phyloP scores from a whole-genome alignment of 2,888 invertebrate genomes.

The Agrotis exclamationis region DNA sequence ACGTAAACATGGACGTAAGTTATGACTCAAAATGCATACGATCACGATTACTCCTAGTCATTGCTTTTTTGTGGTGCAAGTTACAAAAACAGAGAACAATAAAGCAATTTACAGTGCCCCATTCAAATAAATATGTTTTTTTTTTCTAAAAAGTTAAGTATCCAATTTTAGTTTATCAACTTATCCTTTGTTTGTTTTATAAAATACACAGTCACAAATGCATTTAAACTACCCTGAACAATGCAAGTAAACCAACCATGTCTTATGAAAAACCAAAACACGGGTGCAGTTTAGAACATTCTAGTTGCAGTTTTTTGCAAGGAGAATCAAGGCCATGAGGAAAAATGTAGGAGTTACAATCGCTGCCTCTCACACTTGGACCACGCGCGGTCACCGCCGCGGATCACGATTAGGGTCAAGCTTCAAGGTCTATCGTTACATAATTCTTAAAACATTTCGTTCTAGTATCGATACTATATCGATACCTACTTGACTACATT shows the following conservation, averaged over 20 bases:
- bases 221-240: neutral
- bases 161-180: neutral
- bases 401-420: slow-evolving; percentile 89
- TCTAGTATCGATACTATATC: slow-evolving; percentile 78
- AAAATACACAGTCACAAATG: neutral
- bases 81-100: slow-evolving; percentile 19
- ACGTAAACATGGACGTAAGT: slow-evolving; percentile 73
- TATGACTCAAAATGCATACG: slow-evolving; percentile 77
- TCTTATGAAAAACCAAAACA: slow-evolving; percentile 5
- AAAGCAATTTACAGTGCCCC: neutral
- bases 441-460: slow-evolving; percentile 82
- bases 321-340: slow-evolving; percentile 53
- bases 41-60: slow-evolving; percentile 73
- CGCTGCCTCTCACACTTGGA: slow-evolving; percentile 74
- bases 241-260: slow-evolving; percentile 12
- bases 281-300: slow-evolving; percentile 9
- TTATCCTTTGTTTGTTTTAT: neutral
- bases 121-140: neutral
- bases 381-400: slow-evolving; percentile 77
- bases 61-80: slow-evolving; percentile 63
- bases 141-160: neutral
- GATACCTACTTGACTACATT: slow-evolving; percentile 65
- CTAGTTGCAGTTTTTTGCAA: neutral
- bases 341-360: slow-evolving; percentile 41
- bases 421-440: slow-evolving; percentile 87